Conservation (phyloP, 2,888 invertebrate species). For the Scaptomyza polygonia region DNA sequence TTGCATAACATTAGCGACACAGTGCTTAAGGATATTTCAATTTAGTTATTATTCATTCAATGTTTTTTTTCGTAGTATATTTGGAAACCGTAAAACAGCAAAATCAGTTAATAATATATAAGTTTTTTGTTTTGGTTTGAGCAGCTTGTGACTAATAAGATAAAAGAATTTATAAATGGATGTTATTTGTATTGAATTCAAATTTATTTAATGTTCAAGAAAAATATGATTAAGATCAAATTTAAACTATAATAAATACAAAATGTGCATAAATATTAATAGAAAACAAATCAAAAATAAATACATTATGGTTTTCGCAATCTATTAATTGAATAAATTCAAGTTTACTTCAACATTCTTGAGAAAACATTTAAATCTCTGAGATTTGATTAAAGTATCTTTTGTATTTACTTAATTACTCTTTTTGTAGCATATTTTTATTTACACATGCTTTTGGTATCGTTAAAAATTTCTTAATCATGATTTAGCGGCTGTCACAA, state of each 20-base stretch:
- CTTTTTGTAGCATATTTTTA: background rate
- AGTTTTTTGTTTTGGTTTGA: slow-evolving; percentile 14
- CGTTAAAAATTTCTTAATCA: slow-evolving; percentile 22
- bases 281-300: slow-evolving; percentile 33
- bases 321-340: slow-evolving; percentile 20
- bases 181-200: slow-evolving; percentile 35
- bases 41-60: slow-evolving; percentile 32
- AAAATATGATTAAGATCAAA: slow-evolving; percentile 26
- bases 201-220: slow-evolving; percentile 60
- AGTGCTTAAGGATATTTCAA: slow-evolving; percentile 69
- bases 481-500: slow-evolving; percentile 32
- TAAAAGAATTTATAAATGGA: slow-evolving; percentile 6
- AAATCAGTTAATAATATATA: slow-evolving; percentile 10
- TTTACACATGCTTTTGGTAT: slow-evolving; percentile 42
- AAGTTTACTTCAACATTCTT: slow-evolving; percentile 8
- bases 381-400: slow-evolving; percentile 30
- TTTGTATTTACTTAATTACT: slow-evolving; percentile 10
- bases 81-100: slow-evolving; percentile 17
- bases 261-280: slow-evolving; percentile 34
- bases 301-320: slow-evolving; percentile 21
- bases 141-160: slow-evolving; percentile 12
- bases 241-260: slow-evolving; percentile 29
- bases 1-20: slow-evolving; percentile 74
- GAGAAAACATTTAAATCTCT: slow-evolving; percentile 17
- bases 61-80: slow-evolving; percentile 7